phyloP scores from a whole-genome alignment of 64 coral and sea anemone genomes.

The Pocillopora damicornis region DNA sequence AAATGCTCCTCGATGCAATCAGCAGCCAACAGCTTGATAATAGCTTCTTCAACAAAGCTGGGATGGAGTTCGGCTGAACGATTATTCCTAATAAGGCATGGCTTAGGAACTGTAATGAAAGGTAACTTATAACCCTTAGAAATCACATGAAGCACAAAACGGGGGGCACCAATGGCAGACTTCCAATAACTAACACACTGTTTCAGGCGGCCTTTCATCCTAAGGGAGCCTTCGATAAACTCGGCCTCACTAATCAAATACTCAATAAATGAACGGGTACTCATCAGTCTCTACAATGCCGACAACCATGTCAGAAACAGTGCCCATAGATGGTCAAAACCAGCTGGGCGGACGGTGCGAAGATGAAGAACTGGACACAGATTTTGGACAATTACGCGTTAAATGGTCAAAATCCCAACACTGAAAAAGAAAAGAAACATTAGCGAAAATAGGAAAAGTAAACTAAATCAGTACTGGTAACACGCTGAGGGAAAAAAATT shows the following conservation, averaged over 20 bases:
- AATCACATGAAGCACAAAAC: too few relatives aligned
- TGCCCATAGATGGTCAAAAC: not conserved
- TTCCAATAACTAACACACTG: too few relatives aligned
- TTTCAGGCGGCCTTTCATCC: not conserved
- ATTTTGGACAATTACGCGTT: not conserved
- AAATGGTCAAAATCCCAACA: not conserved
- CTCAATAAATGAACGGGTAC: slow-evolving; percentile 1
- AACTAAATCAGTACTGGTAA: not conserved
- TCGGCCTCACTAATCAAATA: not conserved
- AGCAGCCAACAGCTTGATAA: too few relatives aligned
- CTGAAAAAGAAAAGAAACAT: not conserved
- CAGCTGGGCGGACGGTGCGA: slow-evolving; percentile 5
- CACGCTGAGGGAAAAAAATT: slow-evolving; percentile 7
- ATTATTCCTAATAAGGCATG: too few relatives aligned
- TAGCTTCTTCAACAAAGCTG: too few relatives aligned
- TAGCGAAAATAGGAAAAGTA: not conserved
- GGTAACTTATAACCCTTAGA: too few relatives aligned
- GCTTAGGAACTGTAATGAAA: too few relatives aligned
- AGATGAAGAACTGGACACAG: not conserved
- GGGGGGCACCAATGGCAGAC: too few relatives aligned
- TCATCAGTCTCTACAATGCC: not conserved
- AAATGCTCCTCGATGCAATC: too few relatives aligned
- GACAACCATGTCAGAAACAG: not conserved
- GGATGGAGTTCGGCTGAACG: too few relatives aligned
- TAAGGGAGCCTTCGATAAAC: not conserved